Percentiles rank a stretch among this genome's conserved stretches.
These are phyloP conservation scores for Pipra filicauda DNA, from an alignment of 2,113 vertebrate genomes.

Conservation along the genomic window DNA sequence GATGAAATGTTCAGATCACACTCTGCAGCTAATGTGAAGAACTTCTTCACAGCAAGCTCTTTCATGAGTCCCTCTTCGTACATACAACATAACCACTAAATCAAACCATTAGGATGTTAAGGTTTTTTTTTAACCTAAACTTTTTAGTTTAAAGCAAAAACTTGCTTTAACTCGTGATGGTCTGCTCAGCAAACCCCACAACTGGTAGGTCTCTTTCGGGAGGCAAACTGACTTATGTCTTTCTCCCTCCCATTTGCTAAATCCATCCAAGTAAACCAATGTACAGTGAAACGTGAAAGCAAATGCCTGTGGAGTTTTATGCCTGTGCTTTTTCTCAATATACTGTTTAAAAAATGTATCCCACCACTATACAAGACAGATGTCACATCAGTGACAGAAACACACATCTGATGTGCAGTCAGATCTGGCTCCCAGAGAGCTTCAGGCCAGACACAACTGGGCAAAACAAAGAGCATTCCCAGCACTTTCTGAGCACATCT, in stretches of 20 bases:
- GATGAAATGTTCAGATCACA: neutral
- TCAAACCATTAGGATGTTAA: neutral
- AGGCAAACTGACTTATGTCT: neutral
- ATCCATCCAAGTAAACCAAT: neutral
- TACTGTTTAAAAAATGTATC: neutral
- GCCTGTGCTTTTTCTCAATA: neutral
- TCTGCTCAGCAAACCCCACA: neutral
- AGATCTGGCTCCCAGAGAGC: neutral
- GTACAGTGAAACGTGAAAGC: neutral
- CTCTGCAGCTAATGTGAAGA: neutral
- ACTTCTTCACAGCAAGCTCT: neutral
- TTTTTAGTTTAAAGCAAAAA: neutral
- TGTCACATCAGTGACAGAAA: constrained; percentile 27
- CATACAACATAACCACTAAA: neutral
- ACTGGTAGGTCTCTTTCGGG: neutral
- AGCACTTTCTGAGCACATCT: neutral
- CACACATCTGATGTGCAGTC: neutral
- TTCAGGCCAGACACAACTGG: neutral
- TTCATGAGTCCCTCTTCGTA: neutral
- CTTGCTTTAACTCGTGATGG: neutral
- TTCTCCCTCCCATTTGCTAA: neutral
- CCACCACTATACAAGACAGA: neutral
- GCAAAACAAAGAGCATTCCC: neutral
- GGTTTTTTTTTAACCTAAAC: neutral
- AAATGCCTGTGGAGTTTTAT: neutral